Percentiles rank a stretch among this genome's conserved stretches.
Conservation (phyloP, 2,113 vertebrate genomes). For the Chlamydotis undulata region DNA sequence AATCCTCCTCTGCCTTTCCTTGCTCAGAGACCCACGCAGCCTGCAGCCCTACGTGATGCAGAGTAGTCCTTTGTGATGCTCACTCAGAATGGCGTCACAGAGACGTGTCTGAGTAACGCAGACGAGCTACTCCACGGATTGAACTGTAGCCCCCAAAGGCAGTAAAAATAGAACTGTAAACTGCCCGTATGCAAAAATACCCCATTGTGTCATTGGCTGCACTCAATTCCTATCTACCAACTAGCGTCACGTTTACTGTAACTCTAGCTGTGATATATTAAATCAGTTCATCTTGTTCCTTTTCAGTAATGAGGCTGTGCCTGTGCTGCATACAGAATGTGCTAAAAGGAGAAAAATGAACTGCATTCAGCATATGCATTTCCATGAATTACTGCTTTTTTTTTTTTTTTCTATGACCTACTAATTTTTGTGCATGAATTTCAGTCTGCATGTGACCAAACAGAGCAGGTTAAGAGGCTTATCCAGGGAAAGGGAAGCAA, state of each 20-base stretch:
- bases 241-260: background rate
- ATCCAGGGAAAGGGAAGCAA: background rate
- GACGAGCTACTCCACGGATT: background rate
- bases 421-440: background rate
- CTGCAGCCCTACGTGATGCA: constrained; percentile 18
- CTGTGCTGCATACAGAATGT: background rate
- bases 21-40: background rate
- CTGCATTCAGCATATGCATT: background rate
- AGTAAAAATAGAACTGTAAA: constrained; percentile 30
- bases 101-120: background rate
- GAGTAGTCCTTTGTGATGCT: background rate
- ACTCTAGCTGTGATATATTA: background rate
- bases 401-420: background rate
- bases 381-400: background rate
- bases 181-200: constrained; percentile 20
- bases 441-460: background rate
- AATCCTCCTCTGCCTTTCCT: constrained; percentile 1
- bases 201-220: background rate
- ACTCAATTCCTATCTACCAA: background rate
- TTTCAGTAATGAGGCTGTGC: background rate
- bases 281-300: background rate
- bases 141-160: background rate
- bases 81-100: background rate
- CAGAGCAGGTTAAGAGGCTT: background rate
- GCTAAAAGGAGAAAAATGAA: background rate